A percentile compares a stretch with the other conserved stretches of the same genome.
Conservation (phyloP, 2,888 invertebrate genomes). For the Acrobasis suavella region DNA sequence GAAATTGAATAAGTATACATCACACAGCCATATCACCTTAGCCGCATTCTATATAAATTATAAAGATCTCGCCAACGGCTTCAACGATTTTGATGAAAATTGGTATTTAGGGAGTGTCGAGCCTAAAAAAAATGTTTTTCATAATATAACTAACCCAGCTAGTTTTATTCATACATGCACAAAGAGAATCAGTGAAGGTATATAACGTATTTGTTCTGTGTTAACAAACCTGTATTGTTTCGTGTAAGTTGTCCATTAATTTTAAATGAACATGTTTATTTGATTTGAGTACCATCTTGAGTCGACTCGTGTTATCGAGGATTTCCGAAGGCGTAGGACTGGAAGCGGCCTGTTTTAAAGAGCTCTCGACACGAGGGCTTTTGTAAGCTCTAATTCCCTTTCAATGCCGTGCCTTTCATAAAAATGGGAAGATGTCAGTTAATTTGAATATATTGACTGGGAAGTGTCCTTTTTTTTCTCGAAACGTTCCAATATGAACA, state of each 20-base stretch:
- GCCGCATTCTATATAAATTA: no score
- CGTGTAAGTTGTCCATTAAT: slow-evolving; percentile 44
- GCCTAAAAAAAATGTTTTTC: no score
- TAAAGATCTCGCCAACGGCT: no score
- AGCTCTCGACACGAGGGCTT: not conserved
- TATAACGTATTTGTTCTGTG: slow-evolving; percentile 43
- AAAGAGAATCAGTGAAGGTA: slow-evolving; percentile 18
- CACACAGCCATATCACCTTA: no score
- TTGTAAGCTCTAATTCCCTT: slow-evolving; percentile 2
- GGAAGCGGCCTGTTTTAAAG: not conserved
- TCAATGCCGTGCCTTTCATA: not conserved
- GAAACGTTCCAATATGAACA: no score
- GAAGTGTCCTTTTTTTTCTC: no score
- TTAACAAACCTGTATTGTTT: slow-evolving; percentile 48
- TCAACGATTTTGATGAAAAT: no score
- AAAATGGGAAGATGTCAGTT: not conserved
- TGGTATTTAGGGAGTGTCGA: no score
- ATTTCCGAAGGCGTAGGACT: slow-evolving; percentile 9
- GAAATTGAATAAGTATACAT: no score
- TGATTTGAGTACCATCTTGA: slow-evolving; percentile 40
- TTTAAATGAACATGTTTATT: slow-evolving; percentile 51
- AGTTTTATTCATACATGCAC: not conserved
- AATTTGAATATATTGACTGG: not conserved
- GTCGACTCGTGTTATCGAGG: slow-evolving; percentile 36
- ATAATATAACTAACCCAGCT: no score